Conservation (phyloP, 2,888 invertebrate species). For the Odontomyia ornata region DNA sequence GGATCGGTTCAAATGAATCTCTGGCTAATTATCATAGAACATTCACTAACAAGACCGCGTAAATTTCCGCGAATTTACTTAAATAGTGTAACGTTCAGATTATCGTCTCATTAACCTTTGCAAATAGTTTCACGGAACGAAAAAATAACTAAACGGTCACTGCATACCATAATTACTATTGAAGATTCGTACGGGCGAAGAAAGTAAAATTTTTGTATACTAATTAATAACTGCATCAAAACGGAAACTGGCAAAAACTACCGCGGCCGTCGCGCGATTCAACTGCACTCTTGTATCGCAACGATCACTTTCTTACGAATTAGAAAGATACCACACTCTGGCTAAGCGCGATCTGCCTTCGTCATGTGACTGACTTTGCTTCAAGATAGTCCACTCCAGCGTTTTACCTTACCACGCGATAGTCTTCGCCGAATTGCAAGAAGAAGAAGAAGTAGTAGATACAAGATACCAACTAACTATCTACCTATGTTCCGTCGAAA, state of each 20-base stretch:
- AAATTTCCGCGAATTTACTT: too few species aligned
- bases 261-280: background rate
- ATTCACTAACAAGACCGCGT: too few species aligned
- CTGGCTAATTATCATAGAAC: too few species aligned
- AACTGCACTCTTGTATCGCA: background rate
- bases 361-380: background rate
- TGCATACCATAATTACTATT: background rate
- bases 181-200: background rate
- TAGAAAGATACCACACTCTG: background rate
- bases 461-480: conserved; percentile 28
- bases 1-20: too few species aligned
- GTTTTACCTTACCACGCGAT: conserved; percentile 16
- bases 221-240: conserved; percentile 1
- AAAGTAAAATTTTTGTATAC: conserved; percentile 8
- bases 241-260: background rate
- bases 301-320: conserved; percentile 31
- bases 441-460: background rate
- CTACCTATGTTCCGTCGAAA: background rate
- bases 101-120: too few species aligned
- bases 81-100: too few species aligned
- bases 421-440: background rate
- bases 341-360: background rate
- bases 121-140: background rate
- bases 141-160: background rate
- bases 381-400: background rate